A percentile compares a stretch with the other conserved stretches of the same genome.
These are phyloP conservation scores for Heteromurus nitidus DNA, from an alignment of 2,888 invertebrate species.

Conservation along the genomic window DNA sequence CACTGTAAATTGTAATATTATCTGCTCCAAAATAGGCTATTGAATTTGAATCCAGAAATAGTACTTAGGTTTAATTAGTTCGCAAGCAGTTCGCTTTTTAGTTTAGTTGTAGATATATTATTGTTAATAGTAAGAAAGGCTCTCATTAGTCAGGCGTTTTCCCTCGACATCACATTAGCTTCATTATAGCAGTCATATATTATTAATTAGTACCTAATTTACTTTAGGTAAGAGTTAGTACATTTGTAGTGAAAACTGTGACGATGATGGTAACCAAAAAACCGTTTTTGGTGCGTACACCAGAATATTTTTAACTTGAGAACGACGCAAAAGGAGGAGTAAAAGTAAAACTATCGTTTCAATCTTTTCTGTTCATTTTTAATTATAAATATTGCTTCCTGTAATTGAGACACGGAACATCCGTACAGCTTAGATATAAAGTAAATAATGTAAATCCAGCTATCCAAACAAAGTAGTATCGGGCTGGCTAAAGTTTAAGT, in stretches of 20 bases:
- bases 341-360: neutral
- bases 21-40: no score
- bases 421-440: neutral
- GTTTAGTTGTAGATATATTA: neutral
- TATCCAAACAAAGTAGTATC: neutral
- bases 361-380: neutral
- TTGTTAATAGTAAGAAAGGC: neutral
- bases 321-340: neutral
- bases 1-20: no score
- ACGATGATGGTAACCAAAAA: conserved; percentile 12
- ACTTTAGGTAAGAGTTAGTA: neutral
- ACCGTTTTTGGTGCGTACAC: conserved; percentile 5
- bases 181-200: neutral
- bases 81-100: neutral
- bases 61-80: no score
- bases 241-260: neutral
- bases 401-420: neutral
- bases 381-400: neutral
- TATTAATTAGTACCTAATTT: neutral
- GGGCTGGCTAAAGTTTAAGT: neutral
- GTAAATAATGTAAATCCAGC: neutral
- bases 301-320: conserved; percentile 1
- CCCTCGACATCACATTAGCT: neutral
- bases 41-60: no score
- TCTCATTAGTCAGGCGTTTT: neutral